Evolutionary conservation across 2,888 invertebrate species (phyloP).

Genomic region (Mesoligia furuncula): DNA sequence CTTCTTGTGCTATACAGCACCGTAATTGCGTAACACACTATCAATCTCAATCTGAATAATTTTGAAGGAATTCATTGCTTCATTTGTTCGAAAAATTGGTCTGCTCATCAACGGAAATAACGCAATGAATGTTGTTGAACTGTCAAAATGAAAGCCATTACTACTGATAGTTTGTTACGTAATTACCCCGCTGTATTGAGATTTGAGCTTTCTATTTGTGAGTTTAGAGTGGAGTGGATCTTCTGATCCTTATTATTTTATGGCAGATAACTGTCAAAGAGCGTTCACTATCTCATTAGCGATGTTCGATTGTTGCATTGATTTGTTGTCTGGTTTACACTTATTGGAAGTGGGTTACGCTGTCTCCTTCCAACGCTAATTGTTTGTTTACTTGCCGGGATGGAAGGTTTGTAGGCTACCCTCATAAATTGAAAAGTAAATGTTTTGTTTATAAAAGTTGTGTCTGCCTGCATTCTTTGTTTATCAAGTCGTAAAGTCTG

Average conservation of each 20-base stretch:
- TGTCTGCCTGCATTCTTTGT: constrained; percentile 18
- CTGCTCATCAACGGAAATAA: not conserved
- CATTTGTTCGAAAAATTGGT: not conserved
- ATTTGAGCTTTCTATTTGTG: not conserved
- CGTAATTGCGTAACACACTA: no score
- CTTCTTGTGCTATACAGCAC: not conserved
- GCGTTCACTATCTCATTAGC: constrained; percentile 48
- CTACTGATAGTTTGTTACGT: not conserved
- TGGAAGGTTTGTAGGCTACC: constrained; percentile 40
- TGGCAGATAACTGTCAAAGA: constrained; percentile 46
- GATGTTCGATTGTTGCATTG: constrained; percentile 42
- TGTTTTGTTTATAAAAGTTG: constrained; percentile 7
- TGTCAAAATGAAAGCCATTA: not conserved
- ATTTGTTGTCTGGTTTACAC: constrained; percentile 48
- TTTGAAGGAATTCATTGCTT: not conserved
- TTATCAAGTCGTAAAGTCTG: not conserved
- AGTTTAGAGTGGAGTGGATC: not conserved
- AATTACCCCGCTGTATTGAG: not conserved
- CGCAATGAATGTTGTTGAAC: not conserved
- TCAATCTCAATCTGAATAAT: not conserved
- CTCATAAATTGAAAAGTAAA: constrained; percentile 36
- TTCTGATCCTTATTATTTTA: constrained; percentile 4
- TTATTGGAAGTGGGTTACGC: constrained; percentile 4
- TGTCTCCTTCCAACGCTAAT: constrained; percentile 39
- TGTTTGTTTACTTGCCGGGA: constrained; percentile 21